Evolutionary conservation across 1,140 invertebrate species (phyloP).

Genomic region (Myzus persicae): DNA sequence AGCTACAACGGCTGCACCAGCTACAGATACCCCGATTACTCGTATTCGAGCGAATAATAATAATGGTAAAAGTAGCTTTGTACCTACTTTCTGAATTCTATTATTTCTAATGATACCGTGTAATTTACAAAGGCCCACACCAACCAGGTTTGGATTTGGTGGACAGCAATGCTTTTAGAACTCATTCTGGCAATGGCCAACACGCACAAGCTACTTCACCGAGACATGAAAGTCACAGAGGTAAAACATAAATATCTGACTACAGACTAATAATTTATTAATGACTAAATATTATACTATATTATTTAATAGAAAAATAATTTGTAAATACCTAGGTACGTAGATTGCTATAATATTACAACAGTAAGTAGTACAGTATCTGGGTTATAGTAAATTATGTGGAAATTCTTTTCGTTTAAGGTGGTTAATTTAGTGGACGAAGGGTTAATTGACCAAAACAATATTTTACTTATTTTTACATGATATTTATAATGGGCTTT

Average conservation of each 20-base stretch:
- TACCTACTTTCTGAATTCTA: neutral
- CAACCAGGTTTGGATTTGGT: conserved; percentile 79
- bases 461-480: neutral
- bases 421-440: neutral
- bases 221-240: conserved; percentile 34
- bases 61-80: neutral
- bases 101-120: neutral
- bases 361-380: neutral
- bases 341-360: neutral
- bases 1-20: neutral
- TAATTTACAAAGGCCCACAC: conserved; percentile 66
- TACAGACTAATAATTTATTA: neutral
- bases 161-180: conserved; percentile 80
- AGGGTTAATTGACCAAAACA: conserved; percentile 6
- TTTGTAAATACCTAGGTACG: conserved; percentile 43
- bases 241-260: neutral
- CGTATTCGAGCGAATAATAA: conserved; percentile 28
- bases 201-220: conserved; percentile 35
- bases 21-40: conserved; percentile 36
- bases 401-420: conserved; percentile 23
- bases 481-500: neutral
- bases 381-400: conserved; percentile 8
- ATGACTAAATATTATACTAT: neutral
- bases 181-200: conserved; percentile 66
- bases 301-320: conserved; percentile 12